These are phyloP conservation scores for Esox lucius DNA, from an alignment of 2,797 vertebrate species.

Conservation along the genomic window DNA sequence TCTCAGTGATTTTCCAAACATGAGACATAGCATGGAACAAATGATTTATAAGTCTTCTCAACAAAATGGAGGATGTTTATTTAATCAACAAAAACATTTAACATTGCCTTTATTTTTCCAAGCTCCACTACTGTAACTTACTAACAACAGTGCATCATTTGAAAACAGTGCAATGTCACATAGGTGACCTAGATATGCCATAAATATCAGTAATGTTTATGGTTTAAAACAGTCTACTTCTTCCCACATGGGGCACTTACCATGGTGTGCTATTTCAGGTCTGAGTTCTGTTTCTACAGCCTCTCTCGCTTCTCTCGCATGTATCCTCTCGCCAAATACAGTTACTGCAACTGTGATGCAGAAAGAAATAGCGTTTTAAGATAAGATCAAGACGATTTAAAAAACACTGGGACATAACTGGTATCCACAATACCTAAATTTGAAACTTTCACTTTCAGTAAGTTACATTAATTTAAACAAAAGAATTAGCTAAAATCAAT, in stretches of 20 bases:
- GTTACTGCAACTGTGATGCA: not conserved
- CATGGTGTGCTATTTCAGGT: not conserved
- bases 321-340: not conserved
- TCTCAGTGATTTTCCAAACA: not conserved
- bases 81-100: not conserved
- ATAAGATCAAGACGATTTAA: not conserved
- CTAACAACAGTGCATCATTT: not conserved
- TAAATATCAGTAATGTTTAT: not conserved
- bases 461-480: not conserved
- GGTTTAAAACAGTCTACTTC: not conserved
- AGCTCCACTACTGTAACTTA: not conserved
- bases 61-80: not conserved
- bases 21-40: not conserved
- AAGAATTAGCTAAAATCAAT: not conserved
- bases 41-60: not conserved
- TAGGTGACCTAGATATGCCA: not conserved
- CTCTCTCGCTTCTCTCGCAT: constrained; percentile 1
- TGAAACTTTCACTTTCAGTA: not conserved
- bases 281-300: not conserved
- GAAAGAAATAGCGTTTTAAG: not conserved
- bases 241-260: not conserved
- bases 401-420: not conserved
- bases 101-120: not conserved
- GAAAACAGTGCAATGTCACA: not conserved
- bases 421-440: not conserved